Evolutionary conservation across 1,140 invertebrate species (phyloP), one percentile per base, ranked within the genome.

Genomic region (Cydia amplana): DNA sequence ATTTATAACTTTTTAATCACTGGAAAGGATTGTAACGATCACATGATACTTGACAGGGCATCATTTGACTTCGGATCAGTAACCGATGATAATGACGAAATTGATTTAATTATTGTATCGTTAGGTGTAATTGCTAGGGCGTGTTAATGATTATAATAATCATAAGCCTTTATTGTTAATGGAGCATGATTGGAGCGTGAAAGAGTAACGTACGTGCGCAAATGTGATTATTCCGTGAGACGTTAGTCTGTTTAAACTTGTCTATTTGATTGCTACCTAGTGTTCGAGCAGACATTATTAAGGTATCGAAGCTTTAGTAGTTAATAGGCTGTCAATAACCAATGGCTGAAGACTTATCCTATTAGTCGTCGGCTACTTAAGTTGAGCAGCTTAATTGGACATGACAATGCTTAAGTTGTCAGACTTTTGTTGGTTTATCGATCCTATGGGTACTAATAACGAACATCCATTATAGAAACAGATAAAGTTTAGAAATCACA

Each of bases 81-180:
- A 79, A 79, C 65, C 74, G 75, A 79, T 79, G 67, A 43, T 76
- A 76, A 78, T 76, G n/a, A 76, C 75, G 73, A 74, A 74, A 75
- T 79, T 77, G 74, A 79, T 75, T 79, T 79, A 77, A 79, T 79
- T 79, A 75, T 75, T 72, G 60, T 72, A 64, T 70, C 65, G 65
- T 70, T 70, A 70, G 65, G 18, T 18, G 65, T 70, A 70, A 70
- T 70, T 70, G 65, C 32, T 70, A 70, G 65, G 65, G 65, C 65
- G 65, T 70, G 65, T 18, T 70, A 40, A 70, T 70, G 65, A 70
- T 70, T 70, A 32, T 36, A 70, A 70, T 70, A 18, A 36, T 70
- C 65, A 70, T 70, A 70, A 70, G 65, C 65, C 65, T 70, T 36
- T 70, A 36, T 70, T 70, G 28, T 70, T 70, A 36, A 70, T 70